phyloP scores from a whole-genome alignment of 2,888 invertebrate genomes.

The Lampropteryx suffumata region DNA sequence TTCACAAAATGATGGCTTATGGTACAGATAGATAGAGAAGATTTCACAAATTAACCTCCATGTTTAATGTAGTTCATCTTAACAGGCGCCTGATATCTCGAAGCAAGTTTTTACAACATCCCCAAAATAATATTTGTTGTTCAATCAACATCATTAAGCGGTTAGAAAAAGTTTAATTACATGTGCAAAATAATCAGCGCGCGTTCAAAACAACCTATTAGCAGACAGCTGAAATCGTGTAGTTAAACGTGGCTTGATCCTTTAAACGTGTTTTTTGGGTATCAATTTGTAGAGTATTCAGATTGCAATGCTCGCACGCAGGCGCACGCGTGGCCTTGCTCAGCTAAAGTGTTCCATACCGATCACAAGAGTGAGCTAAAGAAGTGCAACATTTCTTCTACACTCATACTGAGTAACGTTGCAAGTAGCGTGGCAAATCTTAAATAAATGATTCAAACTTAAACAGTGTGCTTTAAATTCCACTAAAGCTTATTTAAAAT shows the following conservation, averaged over 20 bases:
- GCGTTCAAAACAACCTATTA: neutral
- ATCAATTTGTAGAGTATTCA: conserved; percentile 6
- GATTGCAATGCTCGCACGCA: neutral
- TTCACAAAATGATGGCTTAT: conserved; percentile 3
- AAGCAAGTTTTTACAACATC: neutral
- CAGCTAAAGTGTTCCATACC: too few relatives aligned
- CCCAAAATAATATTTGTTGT: neutral
- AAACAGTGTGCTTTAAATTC: too few relatives aligned
- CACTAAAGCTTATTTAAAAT: neutral
- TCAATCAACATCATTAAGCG: conserved; percentile 1
- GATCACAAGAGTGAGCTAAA: too few relatives aligned
- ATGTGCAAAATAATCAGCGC: conserved; percentile 1
- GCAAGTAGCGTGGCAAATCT: too few relatives aligned
- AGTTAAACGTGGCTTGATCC: conserved; percentile 29
- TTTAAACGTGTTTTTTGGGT: conserved; percentile 16
- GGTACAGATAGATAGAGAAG: conserved; percentile 1
- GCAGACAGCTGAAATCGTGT: conserved; percentile 13
- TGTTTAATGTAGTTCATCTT: neutral
- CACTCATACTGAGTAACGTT: too few relatives aligned
- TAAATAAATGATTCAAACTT: too few relatives aligned
- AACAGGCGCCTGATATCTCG: too few relatives aligned
- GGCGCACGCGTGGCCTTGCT: neutral
- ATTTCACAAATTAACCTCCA: conserved; percentile 3
- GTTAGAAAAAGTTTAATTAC: conserved; percentile 9
- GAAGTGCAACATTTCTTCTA: conserved; percentile 1